A percentile compares a stretch with the other conserved stretches of the same genome.
Conservation (phyloP, 2,113 vertebrate genomes). For the Nothoprocta pentlandii region DNA sequence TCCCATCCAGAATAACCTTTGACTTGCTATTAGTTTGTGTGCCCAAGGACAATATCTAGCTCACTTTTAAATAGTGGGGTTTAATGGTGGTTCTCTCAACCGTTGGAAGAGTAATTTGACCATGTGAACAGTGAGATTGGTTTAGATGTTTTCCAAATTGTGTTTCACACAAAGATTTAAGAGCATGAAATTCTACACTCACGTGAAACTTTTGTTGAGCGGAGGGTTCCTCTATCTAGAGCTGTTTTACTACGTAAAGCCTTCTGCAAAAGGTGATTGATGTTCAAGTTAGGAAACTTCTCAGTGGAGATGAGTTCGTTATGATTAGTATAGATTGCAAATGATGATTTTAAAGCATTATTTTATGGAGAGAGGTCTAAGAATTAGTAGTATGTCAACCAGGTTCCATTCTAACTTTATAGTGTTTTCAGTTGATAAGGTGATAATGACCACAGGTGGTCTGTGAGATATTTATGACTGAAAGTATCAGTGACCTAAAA, state of each 20-base stretch:
- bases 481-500: neutral
- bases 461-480: neutral
- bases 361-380: neutral
- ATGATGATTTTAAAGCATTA: neutral
- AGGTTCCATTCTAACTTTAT: neutral
- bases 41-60: neutral
- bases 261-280: neutral
- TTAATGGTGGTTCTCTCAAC: neutral
- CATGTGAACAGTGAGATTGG: neutral
- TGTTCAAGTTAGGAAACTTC: neutral
- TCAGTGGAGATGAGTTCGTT: neutral
- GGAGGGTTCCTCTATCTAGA: neutral
- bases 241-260: neutral
- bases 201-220: neutral
- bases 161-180: neutral
- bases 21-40: neutral
- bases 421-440: neutral
- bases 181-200: neutral
- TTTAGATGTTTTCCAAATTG: neutral
- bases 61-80: neutral
- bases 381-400: neutral
- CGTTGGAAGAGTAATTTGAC: neutral
- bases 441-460: neutral
- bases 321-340: neutral
- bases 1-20: neutral